Conservation (phyloP, 2,888 invertebrate genomes). For the Lomographa bimaculata region DNA sequence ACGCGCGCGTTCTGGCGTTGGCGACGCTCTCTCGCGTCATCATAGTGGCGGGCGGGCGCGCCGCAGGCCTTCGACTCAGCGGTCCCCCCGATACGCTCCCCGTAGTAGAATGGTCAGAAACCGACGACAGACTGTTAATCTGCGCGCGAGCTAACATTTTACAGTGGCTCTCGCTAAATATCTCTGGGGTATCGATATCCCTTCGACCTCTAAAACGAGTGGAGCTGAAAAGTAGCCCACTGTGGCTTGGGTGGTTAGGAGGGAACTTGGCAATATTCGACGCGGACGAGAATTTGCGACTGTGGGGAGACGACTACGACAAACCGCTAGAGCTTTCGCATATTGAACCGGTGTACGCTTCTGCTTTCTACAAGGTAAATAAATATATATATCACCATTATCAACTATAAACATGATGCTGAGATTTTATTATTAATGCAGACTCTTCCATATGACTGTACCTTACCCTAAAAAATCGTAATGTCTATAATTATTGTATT, state of each 20-base stretch:
- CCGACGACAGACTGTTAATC: slow-evolving; percentile 92
- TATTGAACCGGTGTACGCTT: slow-evolving; percentile 93
- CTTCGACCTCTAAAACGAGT: slow-evolving; percentile 86
- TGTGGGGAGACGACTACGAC: slow-evolving; percentile 95
- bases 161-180: slow-evolving; percentile 91
- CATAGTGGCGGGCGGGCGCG: slow-evolving; percentile 71
- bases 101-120: slow-evolving; percentile 92
- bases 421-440: too few species aligned
- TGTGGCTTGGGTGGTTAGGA: slow-evolving; percentile 89
- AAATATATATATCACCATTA: too few species aligned
- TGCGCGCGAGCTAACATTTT: slow-evolving; percentile 93
- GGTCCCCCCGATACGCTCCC: slow-evolving; percentile 92
- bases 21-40: slow-evolving; percentile 95
- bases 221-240: slow-evolving; percentile 84
- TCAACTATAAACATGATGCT: too few species aligned
- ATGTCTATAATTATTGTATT: too few species aligned
- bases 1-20: slow-evolving; percentile 90
- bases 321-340: slow-evolving; percentile 92
- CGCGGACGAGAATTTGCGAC: slow-evolving; percentile 91
- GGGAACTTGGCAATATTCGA: slow-evolving; percentile 94
- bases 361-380: slow-evolving; percentile 91
- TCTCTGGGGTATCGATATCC: slow-evolving; percentile 71
- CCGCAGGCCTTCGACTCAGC: slow-evolving; percentile 84
- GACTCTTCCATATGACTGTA: too few species aligned
- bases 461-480: too few species aligned